phyloP scores from a whole-genome alignment of 35 echinoderm and acorn worm species.

The Ophiothrix spiculata region DNA sequence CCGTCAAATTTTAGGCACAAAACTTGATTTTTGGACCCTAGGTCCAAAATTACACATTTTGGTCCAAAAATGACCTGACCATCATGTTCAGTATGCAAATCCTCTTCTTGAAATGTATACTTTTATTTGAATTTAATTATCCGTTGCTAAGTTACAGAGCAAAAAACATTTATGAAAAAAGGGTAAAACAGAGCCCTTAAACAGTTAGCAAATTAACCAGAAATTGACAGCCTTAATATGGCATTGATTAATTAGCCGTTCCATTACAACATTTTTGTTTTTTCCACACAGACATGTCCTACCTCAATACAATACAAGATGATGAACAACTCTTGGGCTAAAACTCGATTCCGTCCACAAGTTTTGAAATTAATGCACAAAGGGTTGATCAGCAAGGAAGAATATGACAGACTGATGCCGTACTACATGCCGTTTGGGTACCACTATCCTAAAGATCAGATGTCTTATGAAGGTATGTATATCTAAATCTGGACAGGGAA shows the following conservation, averaged over 20 bases:
- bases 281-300: not conserved
- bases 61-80: no score
- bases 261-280: not conserved
- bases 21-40: no score
- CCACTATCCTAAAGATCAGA: conserved; percentile 52
- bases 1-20: no score
- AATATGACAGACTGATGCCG: conserved; percentile 58
- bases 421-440: conserved; percentile 79
- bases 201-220: no score
- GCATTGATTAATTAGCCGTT: not conserved
- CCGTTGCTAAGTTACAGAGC: no score
- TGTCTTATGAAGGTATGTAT: conserved; percentile 61
- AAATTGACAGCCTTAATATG: not conserved
- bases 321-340: not conserved
- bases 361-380: not conserved
- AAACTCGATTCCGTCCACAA: not conserved
- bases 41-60: no score
- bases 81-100: no score
- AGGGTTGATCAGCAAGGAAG: conserved; percentile 18
- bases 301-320: not conserved
- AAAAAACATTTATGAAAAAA: no score
- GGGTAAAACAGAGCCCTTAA: no score
- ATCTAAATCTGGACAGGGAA: not conserved
- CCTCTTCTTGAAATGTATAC: no score
- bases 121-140: not conserved